Evolutionary conservation across 1,140 invertebrate genomes (phyloP).

Genomic region (Drosophila arawakana): DNA sequence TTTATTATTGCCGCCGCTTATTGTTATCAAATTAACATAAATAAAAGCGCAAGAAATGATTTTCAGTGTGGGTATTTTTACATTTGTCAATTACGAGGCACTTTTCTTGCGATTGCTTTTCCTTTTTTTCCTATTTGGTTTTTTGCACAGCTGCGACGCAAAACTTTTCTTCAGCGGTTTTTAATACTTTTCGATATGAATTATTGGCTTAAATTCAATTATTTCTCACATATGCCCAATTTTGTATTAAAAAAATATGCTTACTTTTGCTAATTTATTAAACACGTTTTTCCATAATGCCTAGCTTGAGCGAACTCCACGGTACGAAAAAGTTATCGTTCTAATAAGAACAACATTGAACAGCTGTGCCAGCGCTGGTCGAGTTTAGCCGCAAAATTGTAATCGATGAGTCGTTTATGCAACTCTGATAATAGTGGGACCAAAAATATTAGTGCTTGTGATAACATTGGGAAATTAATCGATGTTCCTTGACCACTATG

Average conservation of each 20-base stretch:
- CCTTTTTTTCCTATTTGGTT: constrained; percentile 26
- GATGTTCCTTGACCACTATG: not conserved
- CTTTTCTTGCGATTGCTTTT: constrained; percentile 37
- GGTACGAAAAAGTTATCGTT: constrained; percentile 46
- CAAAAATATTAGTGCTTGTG: no score
- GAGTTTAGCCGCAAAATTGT: constrained; percentile 3
- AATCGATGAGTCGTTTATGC: constrained; percentile 8
- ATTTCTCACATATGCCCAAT: not conserved
- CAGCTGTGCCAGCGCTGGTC: constrained; percentile 45
- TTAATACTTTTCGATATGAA: not conserved
- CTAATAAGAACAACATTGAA: constrained; percentile 61
- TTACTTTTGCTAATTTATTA: constrained; percentile 29
- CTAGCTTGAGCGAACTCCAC: constrained; percentile 30
- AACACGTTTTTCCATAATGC: constrained; percentile 62
- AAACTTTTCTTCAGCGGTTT: constrained; percentile 19
- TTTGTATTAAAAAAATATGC: constrained; percentile 4
- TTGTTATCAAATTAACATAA: constrained; percentile 77
- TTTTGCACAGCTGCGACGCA: constrained; percentile 46
- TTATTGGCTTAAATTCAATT: constrained; percentile 11
- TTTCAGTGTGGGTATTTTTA: constrained; percentile 36
- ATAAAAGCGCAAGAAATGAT: constrained; percentile 32
- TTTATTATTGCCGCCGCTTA: constrained; percentile 35
- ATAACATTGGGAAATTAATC: not conserved
- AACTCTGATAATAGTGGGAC: not conserved
- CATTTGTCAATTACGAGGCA: constrained; percentile 35